Conservation (phyloP, 2,113 vertebrate species). For the Chionomys nivalis region DNA sequence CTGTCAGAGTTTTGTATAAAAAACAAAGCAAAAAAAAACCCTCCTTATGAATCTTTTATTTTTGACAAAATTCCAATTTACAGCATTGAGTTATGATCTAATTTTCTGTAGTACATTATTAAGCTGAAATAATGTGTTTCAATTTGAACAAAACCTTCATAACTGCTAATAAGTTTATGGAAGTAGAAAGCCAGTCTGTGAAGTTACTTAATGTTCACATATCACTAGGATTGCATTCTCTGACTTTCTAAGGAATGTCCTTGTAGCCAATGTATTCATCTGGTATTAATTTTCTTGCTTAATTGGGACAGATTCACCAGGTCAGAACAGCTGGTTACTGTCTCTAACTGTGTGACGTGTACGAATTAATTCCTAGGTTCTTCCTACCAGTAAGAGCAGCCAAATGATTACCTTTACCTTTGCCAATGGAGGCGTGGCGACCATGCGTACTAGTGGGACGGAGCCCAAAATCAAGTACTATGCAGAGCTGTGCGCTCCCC, state of each 20-base stretch:
- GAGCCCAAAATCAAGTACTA: conserved; percentile 99
- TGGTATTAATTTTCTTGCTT: conserved; percentile 10
- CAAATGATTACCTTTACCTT: conserved; percentile 99
- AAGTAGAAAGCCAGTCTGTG: background rate
- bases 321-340: background rate
- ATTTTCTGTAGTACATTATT: background rate
- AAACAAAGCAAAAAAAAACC: background rate
- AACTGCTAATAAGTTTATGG: background rate
- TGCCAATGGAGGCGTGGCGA: conserved; percentile 95
- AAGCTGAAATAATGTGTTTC: conserved; percentile 14
- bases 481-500: conserved; percentile 94
- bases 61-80: background rate
- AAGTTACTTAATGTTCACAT: background rate
- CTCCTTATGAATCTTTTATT: background rate
- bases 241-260: background rate
- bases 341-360: background rate
- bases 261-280: background rate
- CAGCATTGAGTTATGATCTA: background rate
- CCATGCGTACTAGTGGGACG: conserved; percentile 97
- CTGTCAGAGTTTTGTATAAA: background rate
- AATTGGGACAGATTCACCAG: background rate
- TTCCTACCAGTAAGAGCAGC: conserved; percentile 95
- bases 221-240: background rate
- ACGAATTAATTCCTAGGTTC: conserved; percentile 86
- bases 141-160: conserved; percentile 14